Percentiles rank a stretch among this genome's conserved stretches.
These are phyloP conservation scores for Symphodus melops DNA, from an alignment of 2,113 vertebrate species.

Conservation along the genomic window DNA sequence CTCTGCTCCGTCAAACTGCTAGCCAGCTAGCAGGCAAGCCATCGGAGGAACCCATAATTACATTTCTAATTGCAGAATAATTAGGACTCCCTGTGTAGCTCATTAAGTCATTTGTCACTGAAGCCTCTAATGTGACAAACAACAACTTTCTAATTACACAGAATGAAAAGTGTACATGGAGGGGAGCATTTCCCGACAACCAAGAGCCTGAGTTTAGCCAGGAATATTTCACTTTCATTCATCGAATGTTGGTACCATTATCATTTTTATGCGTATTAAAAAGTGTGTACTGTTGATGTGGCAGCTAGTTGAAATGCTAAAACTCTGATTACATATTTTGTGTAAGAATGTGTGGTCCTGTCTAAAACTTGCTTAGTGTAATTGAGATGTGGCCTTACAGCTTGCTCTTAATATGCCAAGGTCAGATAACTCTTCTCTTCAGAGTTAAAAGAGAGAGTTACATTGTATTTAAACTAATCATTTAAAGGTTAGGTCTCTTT, in stretches of 20 bases:
- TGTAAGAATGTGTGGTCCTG: background rate
- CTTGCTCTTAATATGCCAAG: slow-evolving; percentile 26
- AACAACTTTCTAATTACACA: slow-evolving; percentile 79
- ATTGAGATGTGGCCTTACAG: slow-evolving; percentile 4
- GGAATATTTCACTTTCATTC: background rate
- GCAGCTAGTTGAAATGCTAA: background rate
- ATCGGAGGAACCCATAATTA: slow-evolving; percentile 77
- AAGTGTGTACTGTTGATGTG: no score
- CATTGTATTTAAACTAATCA: no score
- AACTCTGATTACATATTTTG: background rate
- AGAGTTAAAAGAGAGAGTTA: slow-evolving; percentile 13
- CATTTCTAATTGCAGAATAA: slow-evolving; percentile 84
- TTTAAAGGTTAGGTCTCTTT: no score
- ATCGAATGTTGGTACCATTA: background rate
- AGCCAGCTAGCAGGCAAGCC: slow-evolving; percentile 52
- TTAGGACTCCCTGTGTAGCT: slow-evolving; percentile 79
- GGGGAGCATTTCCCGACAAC: slow-evolving; percentile 34
- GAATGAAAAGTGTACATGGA: slow-evolving; percentile 57
- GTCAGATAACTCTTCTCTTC: slow-evolving; percentile 26
- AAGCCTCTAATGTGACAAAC: slow-evolving; percentile 73
- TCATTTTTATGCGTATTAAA: background rate
- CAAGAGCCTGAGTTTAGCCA: slow-evolving; percentile 16
- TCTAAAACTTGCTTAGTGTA: background rate
- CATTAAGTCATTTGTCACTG: slow-evolving; percentile 81
- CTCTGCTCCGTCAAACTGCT: slow-evolving; percentile 60